Conservation (phyloP, 1,140 invertebrate species). For the Drosophila watanabei region DNA sequence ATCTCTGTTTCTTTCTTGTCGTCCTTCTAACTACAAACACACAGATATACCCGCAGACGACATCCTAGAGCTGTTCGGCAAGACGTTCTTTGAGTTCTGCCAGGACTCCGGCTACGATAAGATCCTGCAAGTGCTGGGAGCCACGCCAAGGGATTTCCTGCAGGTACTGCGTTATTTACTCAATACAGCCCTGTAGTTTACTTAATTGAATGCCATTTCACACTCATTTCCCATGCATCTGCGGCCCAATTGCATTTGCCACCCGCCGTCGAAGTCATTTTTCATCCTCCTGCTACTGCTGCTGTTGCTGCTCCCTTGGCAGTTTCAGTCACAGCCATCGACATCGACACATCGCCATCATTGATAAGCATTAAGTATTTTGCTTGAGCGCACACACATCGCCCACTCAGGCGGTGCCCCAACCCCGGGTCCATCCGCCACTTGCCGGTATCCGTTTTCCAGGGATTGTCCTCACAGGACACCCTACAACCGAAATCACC, state of each 20-base stretch:
- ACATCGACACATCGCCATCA: constrained; percentile 54
- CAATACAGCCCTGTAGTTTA: constrained; percentile 41
- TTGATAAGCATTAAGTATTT: constrained; percentile 80
- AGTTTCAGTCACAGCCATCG: constrained; percentile 36
- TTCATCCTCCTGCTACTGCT: constrained; percentile 38
- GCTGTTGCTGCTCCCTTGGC: constrained; percentile 43
- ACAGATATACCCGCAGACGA: constrained; percentile 95
- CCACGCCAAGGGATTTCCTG: constrained; percentile 96
- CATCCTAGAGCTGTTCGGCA: constrained; percentile 96
- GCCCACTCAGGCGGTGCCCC: constrained; percentile 18
- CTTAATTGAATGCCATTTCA: constrained; percentile 72
- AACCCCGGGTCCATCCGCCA: background rate
- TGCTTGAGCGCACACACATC: constrained; percentile 68
- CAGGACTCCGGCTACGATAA: constrained; percentile 97
- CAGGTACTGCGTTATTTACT: constrained; percentile 88
- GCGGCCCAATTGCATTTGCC: constrained; percentile 52
- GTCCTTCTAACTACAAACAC: background rate
- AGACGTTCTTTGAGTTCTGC: constrained; percentile 97
- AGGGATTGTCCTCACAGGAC: constrained; percentile 14
- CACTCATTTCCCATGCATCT: constrained; percentile 70
- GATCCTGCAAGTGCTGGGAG: constrained; percentile 96
- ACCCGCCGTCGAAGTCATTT: constrained; percentile 65
- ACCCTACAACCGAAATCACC: constrained; percentile 4
- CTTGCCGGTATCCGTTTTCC: background rate
- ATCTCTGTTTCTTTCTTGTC: background rate